Conservation (phyloP, 2,888 invertebrate species). For the Nomada fabriciana region DNA sequence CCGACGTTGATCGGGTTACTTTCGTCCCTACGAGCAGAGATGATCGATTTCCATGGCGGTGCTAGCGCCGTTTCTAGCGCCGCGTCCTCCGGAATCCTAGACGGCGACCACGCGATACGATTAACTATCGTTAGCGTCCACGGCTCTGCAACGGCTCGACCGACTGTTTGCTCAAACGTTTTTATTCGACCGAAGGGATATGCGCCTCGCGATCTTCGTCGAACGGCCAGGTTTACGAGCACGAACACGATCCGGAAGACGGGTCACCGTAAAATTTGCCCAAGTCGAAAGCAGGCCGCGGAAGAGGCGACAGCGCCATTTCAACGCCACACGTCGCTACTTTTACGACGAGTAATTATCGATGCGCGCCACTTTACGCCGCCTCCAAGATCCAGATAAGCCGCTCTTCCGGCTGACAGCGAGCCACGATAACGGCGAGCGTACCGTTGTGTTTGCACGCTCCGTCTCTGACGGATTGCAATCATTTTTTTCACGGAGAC, state of each 20-base stretch:
- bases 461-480: conserved; percentile 28
- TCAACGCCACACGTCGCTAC: conserved; percentile 74
- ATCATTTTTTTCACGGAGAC: background rate
- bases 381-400: conserved; percentile 76
- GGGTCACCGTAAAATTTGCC: conserved; percentile 44
- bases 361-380: conserved; percentile 75
- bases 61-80: conserved; percentile 14
- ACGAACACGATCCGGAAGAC: conserved; percentile 32
- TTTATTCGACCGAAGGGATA: background rate
- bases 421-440: conserved; percentile 73
- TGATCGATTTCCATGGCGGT: conserved; percentile 66
- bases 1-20: conserved; percentile 71
- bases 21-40: conserved; percentile 60
- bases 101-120: conserved; percentile 28
- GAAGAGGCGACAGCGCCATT: conserved; percentile 2
- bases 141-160: background rate
- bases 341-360: conserved; percentile 83
- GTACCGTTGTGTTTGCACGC: conserved; percentile 22
- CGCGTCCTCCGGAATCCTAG: conserved; percentile 24
- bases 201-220: background rate
- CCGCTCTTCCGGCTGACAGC: conserved; percentile 80
- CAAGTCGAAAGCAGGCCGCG: conserved; percentile 16
- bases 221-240: conserved; percentile 52
- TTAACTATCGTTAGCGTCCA: conserved; percentile 47
- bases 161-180: no score